phyloP scores from a whole-genome alignment of 1,140 invertebrate species.

The Drosophila obscura region DNA sequence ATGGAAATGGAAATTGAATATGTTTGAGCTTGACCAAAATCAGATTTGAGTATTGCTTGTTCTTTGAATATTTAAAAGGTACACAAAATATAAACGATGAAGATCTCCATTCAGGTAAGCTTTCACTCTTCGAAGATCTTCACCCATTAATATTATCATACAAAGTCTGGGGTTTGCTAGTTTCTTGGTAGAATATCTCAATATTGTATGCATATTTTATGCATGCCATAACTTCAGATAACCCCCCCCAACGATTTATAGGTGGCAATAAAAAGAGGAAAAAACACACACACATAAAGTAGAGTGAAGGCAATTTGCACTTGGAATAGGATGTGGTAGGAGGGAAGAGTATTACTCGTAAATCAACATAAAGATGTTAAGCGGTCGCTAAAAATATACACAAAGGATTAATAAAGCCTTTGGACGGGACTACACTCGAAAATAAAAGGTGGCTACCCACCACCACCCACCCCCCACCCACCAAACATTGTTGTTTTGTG shows the following conservation, averaged over 20 bases:
- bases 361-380: conserved; percentile 65
- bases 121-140: too few relatives aligned
- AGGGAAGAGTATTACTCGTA: conserved; percentile 22
- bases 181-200: too few relatives aligned
- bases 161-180: too few relatives aligned
- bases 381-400: conserved; percentile 62
- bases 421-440: conserved; percentile 21
- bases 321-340: conserved; percentile 28
- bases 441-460: neutral
- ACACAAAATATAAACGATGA: too few relatives aligned
- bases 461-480: neutral
- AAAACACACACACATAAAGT: conserved; percentile 5
- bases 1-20: too few relatives aligned
- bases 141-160: too few relatives aligned
- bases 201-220: too few relatives aligned
- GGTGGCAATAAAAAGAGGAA: conserved; percentile 23
- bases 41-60: too few relatives aligned
- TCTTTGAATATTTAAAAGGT: too few relatives aligned
- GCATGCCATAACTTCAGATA: conserved; percentile 13
- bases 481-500: conserved; percentile 44
- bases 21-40: too few relatives aligned
- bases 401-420: conserved; percentile 74
- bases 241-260: conserved; percentile 34
- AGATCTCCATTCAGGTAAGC: too few relatives aligned
- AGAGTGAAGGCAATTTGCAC: conserved; percentile 48